Percentiles rank a stretch among this genome's conserved stretches.
Conservation (phyloP, 2,113 vertebrate species). For the Pteropus alecto region DNA sequence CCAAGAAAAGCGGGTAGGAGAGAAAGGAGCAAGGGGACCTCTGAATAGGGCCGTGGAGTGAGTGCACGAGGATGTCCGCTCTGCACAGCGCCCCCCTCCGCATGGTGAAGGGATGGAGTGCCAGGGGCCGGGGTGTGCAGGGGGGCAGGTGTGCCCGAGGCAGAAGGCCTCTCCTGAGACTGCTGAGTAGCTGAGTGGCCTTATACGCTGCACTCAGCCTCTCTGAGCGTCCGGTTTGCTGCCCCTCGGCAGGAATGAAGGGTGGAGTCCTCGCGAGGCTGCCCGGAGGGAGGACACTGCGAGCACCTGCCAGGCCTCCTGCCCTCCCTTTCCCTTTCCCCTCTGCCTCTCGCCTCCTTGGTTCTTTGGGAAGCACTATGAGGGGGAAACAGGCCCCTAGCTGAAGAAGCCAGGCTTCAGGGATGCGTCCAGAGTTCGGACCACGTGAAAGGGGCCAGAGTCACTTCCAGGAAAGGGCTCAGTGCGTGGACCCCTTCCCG, state of each 20-base stretch:
- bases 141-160: neutral
- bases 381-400: neutral
- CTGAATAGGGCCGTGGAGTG: no score
- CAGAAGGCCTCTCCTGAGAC: neutral
- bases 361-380: neutral
- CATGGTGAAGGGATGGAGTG: rapidly evolving
- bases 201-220: rapidly evolving
- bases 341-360: neutral
- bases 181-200: neutral
- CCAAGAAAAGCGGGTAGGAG: neutral
- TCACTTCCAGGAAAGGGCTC: neutral
- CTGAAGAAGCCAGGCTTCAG: neutral
- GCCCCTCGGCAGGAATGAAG: neutral
- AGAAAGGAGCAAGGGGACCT: rapidly evolving
- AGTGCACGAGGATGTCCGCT: rapidly evolving
- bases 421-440: neutral
- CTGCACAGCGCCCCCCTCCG: rapidly evolving
- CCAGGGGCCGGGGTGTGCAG: rapidly evolving
- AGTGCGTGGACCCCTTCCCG: slow-evolving; percentile 55
- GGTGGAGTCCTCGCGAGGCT: rapidly evolving
- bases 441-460: neutral
- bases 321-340: rapidly evolving
- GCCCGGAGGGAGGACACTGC: no score
- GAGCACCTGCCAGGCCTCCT: neutral
- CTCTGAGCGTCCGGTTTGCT: neutral